Percentiles rank a stretch among this genome's conserved stretches.
These are phyloP conservation scores for Cygnus buccinator DNA, from an alignment of 2,113 vertebrate species.

Conservation along the genomic window DNA sequence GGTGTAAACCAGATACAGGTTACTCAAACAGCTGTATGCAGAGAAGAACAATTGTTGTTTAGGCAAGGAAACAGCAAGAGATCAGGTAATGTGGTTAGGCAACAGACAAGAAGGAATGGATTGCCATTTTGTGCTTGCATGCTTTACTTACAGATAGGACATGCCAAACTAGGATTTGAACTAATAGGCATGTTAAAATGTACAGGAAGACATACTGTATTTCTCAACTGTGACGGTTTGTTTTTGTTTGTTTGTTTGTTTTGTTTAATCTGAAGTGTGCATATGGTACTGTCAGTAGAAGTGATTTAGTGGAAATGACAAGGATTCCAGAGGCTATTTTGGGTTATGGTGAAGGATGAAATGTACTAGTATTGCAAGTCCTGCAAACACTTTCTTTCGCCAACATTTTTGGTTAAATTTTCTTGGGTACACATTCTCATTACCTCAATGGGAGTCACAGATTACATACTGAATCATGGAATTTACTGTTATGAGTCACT, in stretches of 20 bases:
- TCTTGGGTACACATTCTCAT: not conserved
- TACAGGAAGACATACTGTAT: not conserved
- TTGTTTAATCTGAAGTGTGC: too few species aligned
- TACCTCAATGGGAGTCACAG: not conserved
- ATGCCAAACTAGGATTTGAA: not conserved
- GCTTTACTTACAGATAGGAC: not conserved
- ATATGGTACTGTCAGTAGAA: not conserved
- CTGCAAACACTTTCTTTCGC: not conserved
- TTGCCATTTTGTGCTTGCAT: not conserved
- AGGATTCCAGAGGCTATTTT: not conserved
- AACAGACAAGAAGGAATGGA: not conserved
- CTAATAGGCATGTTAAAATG: not conserved
- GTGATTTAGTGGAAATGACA: not conserved
- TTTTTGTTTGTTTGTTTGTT: not conserved
- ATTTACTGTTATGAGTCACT: slow-evolving; percentile 16
- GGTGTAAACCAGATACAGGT: not conserved
- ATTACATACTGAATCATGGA: slow-evolving; percentile 10
- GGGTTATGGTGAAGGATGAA: not conserved
- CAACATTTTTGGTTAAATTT: not conserved
- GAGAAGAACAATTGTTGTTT: not conserved
- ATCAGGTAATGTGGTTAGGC: accelerated
- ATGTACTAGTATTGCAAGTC: not conserved
- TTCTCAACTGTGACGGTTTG: not conserved
- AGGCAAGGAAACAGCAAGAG: not conserved
- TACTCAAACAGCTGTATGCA: not conserved